Conservation (phyloP, 2,113 vertebrate species). For the Phrynosoma platyrhinos region DNA sequence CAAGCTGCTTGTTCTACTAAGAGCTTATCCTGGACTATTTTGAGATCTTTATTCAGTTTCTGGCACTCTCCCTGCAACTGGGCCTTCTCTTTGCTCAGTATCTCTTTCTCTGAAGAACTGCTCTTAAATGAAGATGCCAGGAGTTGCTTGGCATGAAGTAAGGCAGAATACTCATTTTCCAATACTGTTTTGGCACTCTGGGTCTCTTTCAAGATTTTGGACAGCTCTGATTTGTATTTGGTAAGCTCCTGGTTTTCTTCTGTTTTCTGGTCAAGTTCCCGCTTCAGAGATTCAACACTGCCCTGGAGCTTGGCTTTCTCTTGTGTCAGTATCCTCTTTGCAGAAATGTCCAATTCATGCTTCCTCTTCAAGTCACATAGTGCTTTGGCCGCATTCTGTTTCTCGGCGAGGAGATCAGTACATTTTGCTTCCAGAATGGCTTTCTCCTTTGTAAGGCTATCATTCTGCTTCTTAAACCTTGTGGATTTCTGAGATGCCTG, state of each 20-base stretch:
- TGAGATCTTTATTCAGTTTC: conserved; percentile 73
- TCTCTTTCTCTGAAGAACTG: conserved; percentile 72
- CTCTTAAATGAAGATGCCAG: conserved; percentile 77
- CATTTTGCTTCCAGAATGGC: conserved; percentile 76
- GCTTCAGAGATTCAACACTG: conserved; percentile 73
- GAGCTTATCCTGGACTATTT: conserved; percentile 67
- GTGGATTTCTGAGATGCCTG: conserved; percentile 59
- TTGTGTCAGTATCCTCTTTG: conserved; percentile 67
- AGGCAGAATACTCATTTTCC: conserved; percentile 70
- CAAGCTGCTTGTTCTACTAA: conserved; percentile 74
- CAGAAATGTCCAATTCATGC: conserved; percentile 71
- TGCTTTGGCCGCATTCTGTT: conserved; percentile 71
- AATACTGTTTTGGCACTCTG: conserved; percentile 67
- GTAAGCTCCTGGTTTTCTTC: conserved; percentile 74
- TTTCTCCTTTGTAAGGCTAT: conserved; percentile 83
- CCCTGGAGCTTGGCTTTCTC: conserved; percentile 78
- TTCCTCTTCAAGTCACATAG: conserved; percentile 80
- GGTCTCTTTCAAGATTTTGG: conserved; percentile 76
- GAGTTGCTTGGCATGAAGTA: conserved; percentile 70
- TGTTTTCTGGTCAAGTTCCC: conserved; percentile 75
- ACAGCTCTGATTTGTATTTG: conserved; percentile 76
- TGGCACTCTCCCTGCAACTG: conserved; percentile 76
- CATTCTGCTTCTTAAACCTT: conserved; percentile 78
- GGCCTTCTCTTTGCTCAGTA: conserved; percentile 73
- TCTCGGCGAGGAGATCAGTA: conserved; percentile 79